phyloP scores from a whole-genome alignment of 2,797 vertebrate genomes.

The Microhierax caerulescens region DNA sequence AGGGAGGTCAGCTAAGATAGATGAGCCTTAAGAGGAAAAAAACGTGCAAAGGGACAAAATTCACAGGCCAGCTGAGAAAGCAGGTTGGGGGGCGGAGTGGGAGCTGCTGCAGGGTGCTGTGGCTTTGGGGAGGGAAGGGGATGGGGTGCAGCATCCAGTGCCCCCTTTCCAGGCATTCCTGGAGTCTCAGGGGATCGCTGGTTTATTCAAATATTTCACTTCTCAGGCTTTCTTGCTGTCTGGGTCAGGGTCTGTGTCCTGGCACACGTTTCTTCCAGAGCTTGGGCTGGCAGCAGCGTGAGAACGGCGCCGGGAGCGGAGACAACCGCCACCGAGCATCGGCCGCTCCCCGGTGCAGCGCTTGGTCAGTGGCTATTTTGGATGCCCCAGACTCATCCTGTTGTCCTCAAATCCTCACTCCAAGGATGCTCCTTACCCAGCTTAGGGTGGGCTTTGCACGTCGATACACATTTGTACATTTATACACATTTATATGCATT shows the following conservation, averaged over 20 bases:
- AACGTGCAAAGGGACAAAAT: neutral
- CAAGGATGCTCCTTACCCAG: neutral
- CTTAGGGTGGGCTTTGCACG: rapidly evolving
- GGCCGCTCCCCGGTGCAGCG: rapidly evolving
- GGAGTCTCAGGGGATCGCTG: rapidly evolving
- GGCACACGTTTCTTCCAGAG: rapidly evolving
- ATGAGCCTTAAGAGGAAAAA: conserved; percentile 13
- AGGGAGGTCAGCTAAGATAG: neutral
- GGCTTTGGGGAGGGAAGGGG: neutral
- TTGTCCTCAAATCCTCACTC: neutral
- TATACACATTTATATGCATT: no score
- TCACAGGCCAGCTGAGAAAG: conserved; percentile 18
- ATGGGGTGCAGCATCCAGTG: neutral
- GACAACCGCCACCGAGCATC: neutral
- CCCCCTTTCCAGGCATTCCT: neutral
- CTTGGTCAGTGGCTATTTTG: neutral
- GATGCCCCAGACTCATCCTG: rapidly evolving
- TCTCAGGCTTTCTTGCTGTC: rapidly evolving
- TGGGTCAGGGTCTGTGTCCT: neutral
- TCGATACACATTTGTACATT: rapidly evolving
- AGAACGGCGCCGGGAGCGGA: neutral
- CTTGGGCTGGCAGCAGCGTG: neutral
- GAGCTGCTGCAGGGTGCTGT: neutral
- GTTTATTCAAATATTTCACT: neutral
- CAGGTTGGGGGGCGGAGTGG: neutral